Evolutionary conservation across 2,797 vertebrate species (phyloP).

Genomic region (Sebastes taczanowskii): DNA sequence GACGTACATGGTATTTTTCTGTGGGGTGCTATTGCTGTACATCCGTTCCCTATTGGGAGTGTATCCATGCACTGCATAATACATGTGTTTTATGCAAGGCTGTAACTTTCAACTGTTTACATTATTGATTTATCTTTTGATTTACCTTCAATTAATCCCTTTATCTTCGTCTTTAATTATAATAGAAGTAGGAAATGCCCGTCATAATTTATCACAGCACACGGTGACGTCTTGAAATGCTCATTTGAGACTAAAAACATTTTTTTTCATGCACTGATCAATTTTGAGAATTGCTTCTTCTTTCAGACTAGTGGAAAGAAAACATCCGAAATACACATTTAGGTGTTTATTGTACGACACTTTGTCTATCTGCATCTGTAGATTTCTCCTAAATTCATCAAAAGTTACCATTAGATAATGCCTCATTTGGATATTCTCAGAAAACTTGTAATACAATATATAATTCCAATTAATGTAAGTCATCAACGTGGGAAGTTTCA

Average conservation of each 20-base stretch:
- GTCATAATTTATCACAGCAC: neutral
- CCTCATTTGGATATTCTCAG: neutral
- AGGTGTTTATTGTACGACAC: neutral
- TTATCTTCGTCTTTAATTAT: neutral
- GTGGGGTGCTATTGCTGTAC: neutral
- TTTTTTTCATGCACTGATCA: no score
- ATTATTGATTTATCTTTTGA: neutral
- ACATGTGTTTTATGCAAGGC: neutral
- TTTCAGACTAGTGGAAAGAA: neutral
- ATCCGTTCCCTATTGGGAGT: neutral
- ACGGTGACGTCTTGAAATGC: neutral
- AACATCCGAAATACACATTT: neutral
- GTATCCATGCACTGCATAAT: neutral
- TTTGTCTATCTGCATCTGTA: neutral
- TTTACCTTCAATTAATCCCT: neutral
- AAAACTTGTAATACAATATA: neutral
- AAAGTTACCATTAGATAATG: neutral
- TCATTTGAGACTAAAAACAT: neutral
- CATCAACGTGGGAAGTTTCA: neutral
- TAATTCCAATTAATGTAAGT: neutral
- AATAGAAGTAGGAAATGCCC: neutral
- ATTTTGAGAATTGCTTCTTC: neutral
- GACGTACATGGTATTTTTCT: neutral
- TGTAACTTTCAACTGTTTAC: neutral
- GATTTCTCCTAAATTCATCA: neutral